phyloP scores from a whole-genome alignment of 2,888 invertebrate species.

The Drosophila pseudotalamancana region DNA sequence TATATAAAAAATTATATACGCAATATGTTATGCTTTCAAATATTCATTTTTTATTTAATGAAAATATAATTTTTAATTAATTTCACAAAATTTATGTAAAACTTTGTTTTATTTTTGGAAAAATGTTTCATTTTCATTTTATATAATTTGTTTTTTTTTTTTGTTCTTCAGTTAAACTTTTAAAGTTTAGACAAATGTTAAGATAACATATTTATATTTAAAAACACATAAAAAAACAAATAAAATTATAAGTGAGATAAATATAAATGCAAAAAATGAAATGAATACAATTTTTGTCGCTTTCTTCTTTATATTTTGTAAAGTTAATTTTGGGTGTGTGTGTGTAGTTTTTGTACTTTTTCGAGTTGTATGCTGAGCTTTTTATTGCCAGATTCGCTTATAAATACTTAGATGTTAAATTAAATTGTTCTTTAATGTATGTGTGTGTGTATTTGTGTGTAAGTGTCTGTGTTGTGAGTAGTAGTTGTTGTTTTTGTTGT shows the following conservation, averaged over 20 bases:
- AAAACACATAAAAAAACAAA: slow-evolving; percentile 21
- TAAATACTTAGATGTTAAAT: slow-evolving; percentile 27
- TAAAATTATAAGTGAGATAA: slow-evolving; percentile 2
- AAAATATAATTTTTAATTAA: not conserved
- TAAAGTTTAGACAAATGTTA: not conserved
- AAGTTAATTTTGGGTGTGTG: slow-evolving; percentile 4
- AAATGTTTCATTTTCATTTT: not conserved
- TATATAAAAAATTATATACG: slow-evolving; percentile 21
- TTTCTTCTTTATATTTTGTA: slow-evolving; percentile 37
- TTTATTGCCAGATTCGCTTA: slow-evolving; percentile 45
- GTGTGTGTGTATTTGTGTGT: slow-evolving; percentile 19
- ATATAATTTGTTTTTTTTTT: not conserved
- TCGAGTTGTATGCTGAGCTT: slow-evolving; percentile 29
- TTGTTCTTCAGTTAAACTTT: not conserved
- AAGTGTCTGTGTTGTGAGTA: too few species aligned
- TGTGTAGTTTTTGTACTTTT: slow-evolving; percentile 27
- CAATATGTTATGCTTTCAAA: slow-evolving; percentile 3
- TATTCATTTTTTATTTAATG: slow-evolving; percentile 2
- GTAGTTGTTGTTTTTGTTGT: slow-evolving; percentile 51
- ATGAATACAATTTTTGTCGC: slow-evolving; percentile 13
- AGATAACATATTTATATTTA: slow-evolving; percentile 1
- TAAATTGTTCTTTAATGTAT: slow-evolving; percentile 19
- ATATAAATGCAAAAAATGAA: slow-evolving; percentile 19
- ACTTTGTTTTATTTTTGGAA: slow-evolving; percentile 2
- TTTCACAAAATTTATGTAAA: slow-evolving; percentile 10